Percentiles rank a stretch among this genome's conserved stretches.
These are phyloP conservation scores for Drosophila sp. DNA, from an alignment of 1,140 invertebrate genomes.

Conservation along the genomic window DNA sequence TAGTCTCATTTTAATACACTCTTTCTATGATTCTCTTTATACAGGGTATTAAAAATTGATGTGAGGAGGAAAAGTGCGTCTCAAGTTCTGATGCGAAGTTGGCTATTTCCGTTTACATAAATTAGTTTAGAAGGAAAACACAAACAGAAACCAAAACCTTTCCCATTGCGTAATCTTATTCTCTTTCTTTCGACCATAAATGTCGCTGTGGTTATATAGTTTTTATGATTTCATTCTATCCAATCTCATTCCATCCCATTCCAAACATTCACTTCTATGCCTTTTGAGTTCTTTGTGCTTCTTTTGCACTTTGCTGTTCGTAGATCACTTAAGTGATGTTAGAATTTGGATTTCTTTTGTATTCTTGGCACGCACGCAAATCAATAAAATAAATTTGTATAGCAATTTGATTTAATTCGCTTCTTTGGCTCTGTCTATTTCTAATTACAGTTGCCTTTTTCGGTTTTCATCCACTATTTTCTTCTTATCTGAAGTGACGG, in stretches of 20 bases:
- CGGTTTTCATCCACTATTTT: background rate
- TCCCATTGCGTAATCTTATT: slow-evolving; percentile 63
- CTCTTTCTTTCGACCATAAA: slow-evolving; percentile 41
- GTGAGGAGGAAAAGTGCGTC: background rate
- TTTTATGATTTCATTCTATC: slow-evolving; percentile 2
- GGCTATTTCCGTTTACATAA: slow-evolving; percentile 68
- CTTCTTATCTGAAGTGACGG: slow-evolving; percentile 12
- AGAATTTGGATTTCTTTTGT: slow-evolving; percentile 6
- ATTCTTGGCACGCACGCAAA: slow-evolving; percentile 56
- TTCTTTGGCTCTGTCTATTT: slow-evolving; percentile 19
- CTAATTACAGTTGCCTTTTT: slow-evolving; percentile 28
- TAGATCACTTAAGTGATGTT: slow-evolving; percentile 30
- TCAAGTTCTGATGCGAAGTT: slow-evolving; percentile 36
- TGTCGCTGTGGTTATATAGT: slow-evolving; percentile 27
- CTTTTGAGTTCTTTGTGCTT: slow-evolving; percentile 29
- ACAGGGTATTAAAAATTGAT: slow-evolving; percentile 6
- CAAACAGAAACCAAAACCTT: slow-evolving; percentile 22
- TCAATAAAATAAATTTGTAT: slow-evolving; percentile 61
- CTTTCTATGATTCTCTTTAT: background rate
- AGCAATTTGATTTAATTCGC: slow-evolving; percentile 69
- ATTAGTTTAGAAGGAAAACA: slow-evolving; percentile 42
- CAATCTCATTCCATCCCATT: slow-evolving; percentile 31
- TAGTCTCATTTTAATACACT: background rate
- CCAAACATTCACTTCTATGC: slow-evolving; percentile 27
- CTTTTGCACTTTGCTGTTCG: slow-evolving; percentile 9